Base-by-base conservation (phyloP, 2,113 vertebrate species). In the Sturnus vulgaris region DNA sequence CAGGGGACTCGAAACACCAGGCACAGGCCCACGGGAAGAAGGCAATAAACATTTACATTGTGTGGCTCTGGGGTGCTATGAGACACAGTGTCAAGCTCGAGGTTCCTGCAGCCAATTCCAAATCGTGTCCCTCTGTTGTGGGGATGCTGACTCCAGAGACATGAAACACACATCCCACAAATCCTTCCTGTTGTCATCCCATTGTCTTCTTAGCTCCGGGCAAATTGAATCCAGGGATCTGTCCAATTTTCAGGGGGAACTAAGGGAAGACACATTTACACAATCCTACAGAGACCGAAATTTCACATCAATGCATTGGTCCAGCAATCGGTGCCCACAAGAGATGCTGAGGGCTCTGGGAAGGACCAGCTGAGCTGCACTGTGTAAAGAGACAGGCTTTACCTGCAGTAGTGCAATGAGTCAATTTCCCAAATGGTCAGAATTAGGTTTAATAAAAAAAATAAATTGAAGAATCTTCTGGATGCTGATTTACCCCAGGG, bases 171-270 rank as follows among this genome's bases (percentile, higher is more conserved):
- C 37, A 80, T 33, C 88, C 66, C 69, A 49, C n/a, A 90, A 71
- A 92, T 53, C 85, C 80, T 71, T 77, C 63, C 22, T 56, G 37
- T 47, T 93, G 68, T 86, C 82, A 86, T 92, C 68, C 80, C 73
- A 95, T 84, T 95, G 91, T 93, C 72, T 95, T 30, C 65, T 71
- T 68, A 39, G 31, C n/a, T 75, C 63, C 28, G 7, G 37, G 88
- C 72, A 95, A 96, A 93, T 64, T 82, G 49, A 61, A 84, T 75
- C 23, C 80, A 92, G 76, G 40, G 49, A 59, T 86, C 10, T 90
- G 76, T 49, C 17, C 77, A 73, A 0, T 86, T 86, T 93, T 82
- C 37, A 42, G 39, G 52, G 25, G 14, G 9, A 68, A 49, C n/a
- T 89, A 82, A 52, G n/a, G 84, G 70, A 92, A 83, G 59, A 83